Evolutionary conservation across 2,113 vertebrate species (phyloP).

Genomic region (Sinocyclocheilus anophthalmus): DNA sequence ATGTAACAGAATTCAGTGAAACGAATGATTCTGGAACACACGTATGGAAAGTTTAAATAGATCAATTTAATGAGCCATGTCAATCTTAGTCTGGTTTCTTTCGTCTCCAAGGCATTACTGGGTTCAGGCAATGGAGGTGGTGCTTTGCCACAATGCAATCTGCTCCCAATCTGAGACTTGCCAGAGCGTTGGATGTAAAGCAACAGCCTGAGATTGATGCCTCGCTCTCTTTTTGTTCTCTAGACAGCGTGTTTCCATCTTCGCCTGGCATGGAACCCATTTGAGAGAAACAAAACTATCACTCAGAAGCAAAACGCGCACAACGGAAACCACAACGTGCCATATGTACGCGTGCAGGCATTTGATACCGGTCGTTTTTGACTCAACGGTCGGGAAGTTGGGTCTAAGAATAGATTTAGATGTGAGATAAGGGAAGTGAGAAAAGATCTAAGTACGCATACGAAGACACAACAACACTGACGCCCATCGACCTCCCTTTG

Average conservation of each 20-base stretch:
- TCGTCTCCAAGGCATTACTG: constrained; percentile 22
- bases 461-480: constrained; percentile 49
- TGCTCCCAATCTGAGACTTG: constrained; percentile 43
- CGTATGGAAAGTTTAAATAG: constrained; percentile 6
- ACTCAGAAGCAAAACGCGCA: constrained; percentile 56
- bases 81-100: constrained; percentile 25
- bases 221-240: constrained; percentile 47
- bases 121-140: background rate
- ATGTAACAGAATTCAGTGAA: background rate
- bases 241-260: constrained; percentile 47
- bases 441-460: background rate
- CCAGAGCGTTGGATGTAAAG: constrained; percentile 39
- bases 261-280: constrained; percentile 52
- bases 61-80: background rate
- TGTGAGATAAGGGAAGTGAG: constrained; percentile 20
- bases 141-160: constrained; percentile 22
- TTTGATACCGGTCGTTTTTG: background rate
- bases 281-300: constrained; percentile 67
- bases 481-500: constrained; percentile 70
- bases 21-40: constrained; percentile 10
- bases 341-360: background rate
- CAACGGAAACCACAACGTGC: constrained; percentile 1
- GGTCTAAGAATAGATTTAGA: constrained; percentile 3
- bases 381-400: constrained; percentile 9
- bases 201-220: constrained; percentile 39